These are phyloP conservation scores for Enteromius mattozi DNA, from an alignment of 2,797 vertebrate species.

Conservation along the genomic window DNA sequence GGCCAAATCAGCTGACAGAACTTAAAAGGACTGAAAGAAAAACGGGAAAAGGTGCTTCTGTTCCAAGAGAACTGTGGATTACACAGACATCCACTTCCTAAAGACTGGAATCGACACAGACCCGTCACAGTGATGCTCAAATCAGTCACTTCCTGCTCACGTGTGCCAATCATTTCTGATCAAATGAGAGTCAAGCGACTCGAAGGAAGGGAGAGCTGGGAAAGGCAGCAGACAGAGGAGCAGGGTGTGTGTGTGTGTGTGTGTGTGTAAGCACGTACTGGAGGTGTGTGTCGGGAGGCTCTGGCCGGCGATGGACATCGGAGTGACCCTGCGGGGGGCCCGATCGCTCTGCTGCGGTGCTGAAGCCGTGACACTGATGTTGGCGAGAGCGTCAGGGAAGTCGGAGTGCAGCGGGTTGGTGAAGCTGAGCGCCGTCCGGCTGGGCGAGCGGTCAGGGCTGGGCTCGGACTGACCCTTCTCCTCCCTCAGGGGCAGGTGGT, in stretches of 20 bases:
- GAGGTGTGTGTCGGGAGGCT: slow-evolving; percentile 72
- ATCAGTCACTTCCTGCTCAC: not conserved
- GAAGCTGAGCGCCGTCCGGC: slow-evolving; percentile 88
- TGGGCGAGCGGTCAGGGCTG: slow-evolving; percentile 66
- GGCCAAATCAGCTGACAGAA: not conserved
- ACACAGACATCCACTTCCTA: not conserved
- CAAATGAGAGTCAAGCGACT: not conserved
- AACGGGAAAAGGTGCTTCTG: not conserved
- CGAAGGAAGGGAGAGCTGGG: not conserved
- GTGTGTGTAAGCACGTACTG: slow-evolving; percentile 79
- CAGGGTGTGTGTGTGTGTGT: no score
- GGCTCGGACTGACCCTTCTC: slow-evolving; percentile 77
- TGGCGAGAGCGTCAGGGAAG: slow-evolving; percentile 86
- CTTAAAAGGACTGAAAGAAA: not conserved
- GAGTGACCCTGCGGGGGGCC: slow-evolving; percentile 84
- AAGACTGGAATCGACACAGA: not conserved
- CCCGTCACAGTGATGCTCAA: not conserved
- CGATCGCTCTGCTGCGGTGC: slow-evolving; percentile 77
- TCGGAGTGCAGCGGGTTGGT: slow-evolving; percentile 97
- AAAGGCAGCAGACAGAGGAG: not conserved
- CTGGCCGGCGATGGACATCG: slow-evolving; percentile 92
- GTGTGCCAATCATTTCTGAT: not conserved
- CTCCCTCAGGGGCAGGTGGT: slow-evolving; percentile 85
- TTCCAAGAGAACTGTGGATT: not conserved
- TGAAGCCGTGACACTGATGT: slow-evolving; percentile 84